Percentiles rank a stretch among this genome's conserved stretches.
These are phyloP conservation scores for Perca fluviatilis DNA, from an alignment of 2,113 vertebrate species.

Conservation along the genomic window DNA sequence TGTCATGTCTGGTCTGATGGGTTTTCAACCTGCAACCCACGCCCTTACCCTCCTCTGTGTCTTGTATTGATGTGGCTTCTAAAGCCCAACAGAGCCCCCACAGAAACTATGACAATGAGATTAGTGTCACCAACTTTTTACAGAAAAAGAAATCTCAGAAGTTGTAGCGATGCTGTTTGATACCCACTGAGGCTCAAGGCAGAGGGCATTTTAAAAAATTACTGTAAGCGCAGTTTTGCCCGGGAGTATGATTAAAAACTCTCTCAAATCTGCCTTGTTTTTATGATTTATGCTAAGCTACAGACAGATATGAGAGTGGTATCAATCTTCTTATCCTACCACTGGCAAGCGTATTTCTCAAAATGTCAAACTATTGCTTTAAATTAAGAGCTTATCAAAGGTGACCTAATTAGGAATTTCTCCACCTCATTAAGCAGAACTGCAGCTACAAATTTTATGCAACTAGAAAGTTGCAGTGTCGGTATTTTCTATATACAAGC, in stretches of 20 bases:
- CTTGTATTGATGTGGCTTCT: conserved; percentile 18
- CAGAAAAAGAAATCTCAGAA: not conserved
- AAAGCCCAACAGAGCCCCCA: not conserved
- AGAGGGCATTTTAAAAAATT: not conserved
- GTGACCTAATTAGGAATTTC: conserved; percentile 5
- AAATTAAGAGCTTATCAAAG: not conserved
- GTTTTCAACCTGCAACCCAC: not conserved
- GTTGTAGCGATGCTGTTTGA: not conserved
- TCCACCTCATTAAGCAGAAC: conserved; percentile 3
- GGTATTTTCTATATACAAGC: not conserved
- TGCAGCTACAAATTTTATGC: not conserved
- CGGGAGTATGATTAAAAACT: not conserved
- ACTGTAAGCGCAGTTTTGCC: not conserved
- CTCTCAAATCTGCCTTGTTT: not conserved
- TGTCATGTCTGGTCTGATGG: not conserved
- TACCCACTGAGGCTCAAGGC: not conserved
- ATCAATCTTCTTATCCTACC: not conserved
- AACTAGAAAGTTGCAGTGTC: not conserved
- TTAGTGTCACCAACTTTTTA: not conserved
- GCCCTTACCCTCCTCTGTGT: not conserved
- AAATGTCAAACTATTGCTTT: not conserved
- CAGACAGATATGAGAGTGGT: not conserved
- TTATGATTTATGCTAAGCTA: not conserved
- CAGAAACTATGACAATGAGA: conserved; percentile 3
- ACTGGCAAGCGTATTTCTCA: not conserved